Conservation (phyloP, 2,797 vertebrate species). For the Pseudotriccus pelzelni region DNA sequence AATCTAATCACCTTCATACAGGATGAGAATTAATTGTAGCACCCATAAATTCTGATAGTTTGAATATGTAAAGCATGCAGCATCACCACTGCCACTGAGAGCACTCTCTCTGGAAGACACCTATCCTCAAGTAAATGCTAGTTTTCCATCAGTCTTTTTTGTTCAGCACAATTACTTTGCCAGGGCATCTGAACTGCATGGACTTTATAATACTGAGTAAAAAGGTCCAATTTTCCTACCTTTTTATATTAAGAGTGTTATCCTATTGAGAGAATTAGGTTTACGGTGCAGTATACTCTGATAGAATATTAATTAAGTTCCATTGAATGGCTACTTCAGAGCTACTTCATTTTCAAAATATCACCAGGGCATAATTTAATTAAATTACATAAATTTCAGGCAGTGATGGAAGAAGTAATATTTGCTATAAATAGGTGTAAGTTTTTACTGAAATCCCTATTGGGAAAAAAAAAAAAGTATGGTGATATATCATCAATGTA, state of each 20-base stretch:
- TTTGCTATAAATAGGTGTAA: conserved; percentile 40
- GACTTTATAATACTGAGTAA: neutral
- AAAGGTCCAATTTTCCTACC: conserved; percentile 1
- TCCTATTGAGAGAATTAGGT: conserved; percentile 41
- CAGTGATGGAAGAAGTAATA: conserved; percentile 44
- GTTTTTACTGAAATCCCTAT: conserved; percentile 43
- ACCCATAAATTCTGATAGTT: neutral
- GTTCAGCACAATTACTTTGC: neutral
- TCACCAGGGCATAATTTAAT: conserved; percentile 61
- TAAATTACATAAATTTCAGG: conserved; percentile 66
- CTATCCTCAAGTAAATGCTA: neutral
- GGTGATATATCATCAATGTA: conserved; percentile 32
- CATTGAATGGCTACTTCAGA: conserved; percentile 45
- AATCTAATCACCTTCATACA: neutral
- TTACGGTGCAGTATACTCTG: neutral
- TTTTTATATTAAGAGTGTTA: conserved; percentile 27
- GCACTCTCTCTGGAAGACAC: neutral
- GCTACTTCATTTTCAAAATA: conserved; percentile 58
- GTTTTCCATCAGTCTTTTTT: neutral
- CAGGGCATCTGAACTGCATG: neutral
- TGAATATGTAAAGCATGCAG: neutral
- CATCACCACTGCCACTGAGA: neutral
- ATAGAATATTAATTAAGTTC: conserved; percentile 49
- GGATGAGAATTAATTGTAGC: neutral
- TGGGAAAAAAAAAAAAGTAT: neutral